These are phyloP conservation scores for Leptatherina wallacei DNA, from an alignment of 2,797 vertebrate genomes.

Conservation along the genomic window DNA sequence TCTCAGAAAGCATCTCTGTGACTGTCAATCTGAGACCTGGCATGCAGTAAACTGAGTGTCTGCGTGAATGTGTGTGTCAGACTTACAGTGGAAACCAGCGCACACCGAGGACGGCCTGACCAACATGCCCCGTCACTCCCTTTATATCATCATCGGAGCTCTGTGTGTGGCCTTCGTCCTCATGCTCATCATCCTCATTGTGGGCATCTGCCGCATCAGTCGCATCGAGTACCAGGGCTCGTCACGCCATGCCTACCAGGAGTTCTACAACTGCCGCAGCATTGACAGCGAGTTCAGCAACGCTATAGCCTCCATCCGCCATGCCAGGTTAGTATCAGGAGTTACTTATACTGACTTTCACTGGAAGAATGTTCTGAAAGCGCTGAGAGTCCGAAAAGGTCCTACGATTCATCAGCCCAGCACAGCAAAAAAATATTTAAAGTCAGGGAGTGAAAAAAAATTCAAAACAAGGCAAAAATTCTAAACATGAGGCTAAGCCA, in stretches of 20 bases:
- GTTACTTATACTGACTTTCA: not conserved
- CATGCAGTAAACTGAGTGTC: slow-evolving; percentile 14
- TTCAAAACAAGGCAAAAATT: not conserved
- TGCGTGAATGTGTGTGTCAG: slow-evolving; percentile 71
- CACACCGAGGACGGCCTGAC: slow-evolving; percentile 93
- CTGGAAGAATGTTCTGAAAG: too few species aligned
- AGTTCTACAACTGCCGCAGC: slow-evolving; percentile 99
- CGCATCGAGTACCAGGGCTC: slow-evolving; percentile 99
- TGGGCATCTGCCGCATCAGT: slow-evolving; percentile 98
- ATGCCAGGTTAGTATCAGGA: slow-evolving; percentile 88
- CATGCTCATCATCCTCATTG: slow-evolving; percentile 98
- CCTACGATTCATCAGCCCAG: not conserved
- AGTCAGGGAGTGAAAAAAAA: not conserved
- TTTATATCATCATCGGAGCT: slow-evolving; percentile 98
- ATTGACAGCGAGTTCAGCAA: slow-evolving; percentile 98
- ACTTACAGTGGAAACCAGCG: slow-evolving; percentile 94
- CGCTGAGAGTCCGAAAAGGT: not conserved
- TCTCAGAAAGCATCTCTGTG: slow-evolving; percentile 20
- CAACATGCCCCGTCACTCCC: slow-evolving; percentile 96
- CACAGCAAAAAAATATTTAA: not conserved
- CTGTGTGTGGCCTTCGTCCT: slow-evolving; percentile 97
- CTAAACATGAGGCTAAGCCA: not conserved
- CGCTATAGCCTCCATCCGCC: slow-evolving; percentile 95
- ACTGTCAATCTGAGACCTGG: slow-evolving; percentile 20
- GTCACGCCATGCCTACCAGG: slow-evolving; percentile 94